A percentile compares a stretch with the other conserved stretches of the same genome.
Evolutionary conservation across 2,113 vertebrate genomes (phyloP).

Genomic region (Myodes glareolus): DNA sequence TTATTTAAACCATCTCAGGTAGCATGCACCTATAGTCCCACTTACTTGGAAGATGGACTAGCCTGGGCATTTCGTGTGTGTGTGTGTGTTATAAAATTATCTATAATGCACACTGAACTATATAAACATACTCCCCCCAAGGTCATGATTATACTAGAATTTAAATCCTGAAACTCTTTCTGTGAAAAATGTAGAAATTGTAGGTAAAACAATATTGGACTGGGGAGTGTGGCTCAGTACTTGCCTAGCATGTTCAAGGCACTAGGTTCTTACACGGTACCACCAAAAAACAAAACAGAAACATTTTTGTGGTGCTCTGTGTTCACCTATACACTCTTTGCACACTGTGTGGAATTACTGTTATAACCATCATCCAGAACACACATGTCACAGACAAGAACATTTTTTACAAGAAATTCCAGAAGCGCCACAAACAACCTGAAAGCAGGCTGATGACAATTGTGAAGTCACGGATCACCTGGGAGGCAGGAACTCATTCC

Average conservation of each 20-base stretch:
- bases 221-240: no score
- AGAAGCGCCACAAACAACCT: neutral
- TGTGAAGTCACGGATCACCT: neutral
- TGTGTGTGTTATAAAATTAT: neutral
- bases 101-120: neutral
- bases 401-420: neutral
- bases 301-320: neutral
- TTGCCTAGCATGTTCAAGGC: neutral
- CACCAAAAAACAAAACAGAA: neutral
- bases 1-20: neutral
- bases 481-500: neutral
- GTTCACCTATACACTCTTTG: neutral
- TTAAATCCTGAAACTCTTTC: neutral
- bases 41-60: neutral
- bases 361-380: neutral
- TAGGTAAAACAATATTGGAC: neutral
- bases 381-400: slow-evolving; percentile 4
- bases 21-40: neutral
- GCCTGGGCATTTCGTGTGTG: neutral
- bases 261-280: neutral
- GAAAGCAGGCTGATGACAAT: neutral
- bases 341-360: neutral
- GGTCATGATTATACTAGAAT: neutral
- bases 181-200: neutral
- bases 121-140: neutral